These are phyloP conservation scores for Scrobipalpa costella DNA, from an alignment of 2,888 invertebrate species.

Conservation along the genomic window DNA sequence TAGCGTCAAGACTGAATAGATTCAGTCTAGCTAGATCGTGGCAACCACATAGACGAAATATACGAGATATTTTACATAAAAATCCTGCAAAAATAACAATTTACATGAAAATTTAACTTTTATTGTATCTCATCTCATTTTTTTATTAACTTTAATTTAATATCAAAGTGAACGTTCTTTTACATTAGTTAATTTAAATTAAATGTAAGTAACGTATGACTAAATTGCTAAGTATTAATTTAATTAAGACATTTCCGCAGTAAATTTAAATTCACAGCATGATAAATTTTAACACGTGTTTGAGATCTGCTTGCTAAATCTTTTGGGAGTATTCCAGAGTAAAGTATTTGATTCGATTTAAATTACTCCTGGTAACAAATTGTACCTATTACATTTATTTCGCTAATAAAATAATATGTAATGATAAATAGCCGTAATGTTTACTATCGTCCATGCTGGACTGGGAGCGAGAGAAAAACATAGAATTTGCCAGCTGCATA, in stretches of 20 bases:
- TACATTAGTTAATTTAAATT: background rate
- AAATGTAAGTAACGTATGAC: background rate
- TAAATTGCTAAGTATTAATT: background rate
- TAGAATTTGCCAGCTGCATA: too few relatives aligned
- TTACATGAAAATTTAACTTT: too few relatives aligned
- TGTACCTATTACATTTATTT: too few relatives aligned
- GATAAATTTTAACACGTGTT: constrained; percentile 8
- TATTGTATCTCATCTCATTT: too few relatives aligned
- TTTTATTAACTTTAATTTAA: too few relatives aligned
- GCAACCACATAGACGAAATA: background rate
- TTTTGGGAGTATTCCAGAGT: constrained; percentile 15
- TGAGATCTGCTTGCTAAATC: background rate
- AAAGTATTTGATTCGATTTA: background rate
- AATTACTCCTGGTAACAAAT: background rate
- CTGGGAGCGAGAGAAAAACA: too few relatives aligned
- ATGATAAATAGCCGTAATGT: too few relatives aligned
- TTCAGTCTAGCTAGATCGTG: constrained; percentile 18
- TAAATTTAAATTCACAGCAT: background rate
- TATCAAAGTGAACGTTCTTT: too few relatives aligned
- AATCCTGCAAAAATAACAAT: too few relatives aligned
- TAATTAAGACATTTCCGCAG: background rate
- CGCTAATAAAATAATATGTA: too few relatives aligned
- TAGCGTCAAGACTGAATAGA: constrained; percentile 1
- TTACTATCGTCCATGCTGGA: too few relatives aligned
- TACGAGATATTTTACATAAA: background rate